Evolutionary conservation across 1,140 invertebrate species (phyloP), one percentile per base, ranked within the genome.

Genomic region (Drosophila varians): DNA sequence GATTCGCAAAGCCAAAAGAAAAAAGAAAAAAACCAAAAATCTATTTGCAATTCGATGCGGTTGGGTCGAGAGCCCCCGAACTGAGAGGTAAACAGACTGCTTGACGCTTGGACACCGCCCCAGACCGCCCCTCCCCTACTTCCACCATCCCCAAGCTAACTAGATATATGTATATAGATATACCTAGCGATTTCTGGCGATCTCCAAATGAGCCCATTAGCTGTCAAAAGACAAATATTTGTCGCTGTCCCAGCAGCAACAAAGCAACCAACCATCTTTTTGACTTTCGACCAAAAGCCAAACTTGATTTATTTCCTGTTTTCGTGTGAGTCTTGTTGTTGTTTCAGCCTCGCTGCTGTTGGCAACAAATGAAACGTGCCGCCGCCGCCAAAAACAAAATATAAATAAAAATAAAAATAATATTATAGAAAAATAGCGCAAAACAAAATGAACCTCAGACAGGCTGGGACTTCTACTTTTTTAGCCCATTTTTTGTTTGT

Each of bases 241-340:
- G 77, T 77, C 58, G 69, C 51, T 80, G 78, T 83, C 78, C 46
- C 51, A 42, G 42, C 73, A 38, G 77, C 61, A 64, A n/a, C 56
- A 21, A 42, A 49, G 31, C 64, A 16, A 26, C 45, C 55, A 3
- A 34, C 34, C 25, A 47, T 43, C 21, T 21, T 21, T 4, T 42
- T 56, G 43, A 61, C 55, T 57, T 34, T 61, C 46, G 71, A 57
- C 72, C 79, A 84, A 80, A 77, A 84, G 66, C 58, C 82, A 77
- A 86, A 86, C 80, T 86, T 86, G 80, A 86, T 86, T 86, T 86
- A 87, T 86, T 86, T 86, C 80, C 80, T 80, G 80, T 73, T 61
- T 74, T 31, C 31, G 46, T 74, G 40, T 60, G 12, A 19, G 12
- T 16, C 8, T 28, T 48, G 46, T 28, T n/a, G 8, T 12, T 47